Base-by-base conservation (phyloP, 2,113 vertebrate species). In the Panurus biarmicus region DNA sequence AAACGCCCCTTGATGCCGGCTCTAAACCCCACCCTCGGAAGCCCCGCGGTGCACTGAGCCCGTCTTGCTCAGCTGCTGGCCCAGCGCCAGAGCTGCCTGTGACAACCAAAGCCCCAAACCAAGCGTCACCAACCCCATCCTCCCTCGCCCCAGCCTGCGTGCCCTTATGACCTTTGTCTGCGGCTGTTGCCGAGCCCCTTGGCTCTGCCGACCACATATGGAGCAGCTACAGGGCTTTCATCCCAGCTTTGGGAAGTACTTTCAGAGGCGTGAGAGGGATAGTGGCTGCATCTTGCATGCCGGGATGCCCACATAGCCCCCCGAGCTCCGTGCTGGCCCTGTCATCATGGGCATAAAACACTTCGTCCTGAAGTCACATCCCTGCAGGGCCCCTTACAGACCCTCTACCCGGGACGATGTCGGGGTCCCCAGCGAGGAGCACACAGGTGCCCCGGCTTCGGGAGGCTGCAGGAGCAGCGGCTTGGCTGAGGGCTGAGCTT, bases 81-180 rank as follows among this genome's bases (percentile, higher is more conserved):
- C 33, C 64, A 8, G 40, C 0, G 1, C 74, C 83, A 70, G 45
- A 53, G 66, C 40, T 36, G 56, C 79, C 57, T 1, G 14, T 1
- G 1, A 76, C 2, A 3, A 40, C n/a, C 22, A 12, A 33, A 79
- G 33, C 50, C 48, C 5, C 14, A 3, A 14, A 47, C 12, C 25
- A 3, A 31, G 26, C 21, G 1, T 1, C 51, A 23, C 22, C 4
- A 5, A 4, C 5, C 10, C 31, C 78, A 22, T 29, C 25, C 40
- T 36, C 65, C 72, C 67, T n/a, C 1, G 0, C 7, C n/a, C 24
- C 4, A 2, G 11, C 14, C 62, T 10, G 42, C 0, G 3, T 40
- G 88, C 11, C 74, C 42, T 2, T 14, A 5, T 0, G 2, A 14
- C 12, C 26, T 22, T 5, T 2, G 5, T 10, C 53, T 42, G 40